phyloP scores from a whole-genome alignment of 2,113 vertebrate genomes.

The Anguilla japonica region DNA sequence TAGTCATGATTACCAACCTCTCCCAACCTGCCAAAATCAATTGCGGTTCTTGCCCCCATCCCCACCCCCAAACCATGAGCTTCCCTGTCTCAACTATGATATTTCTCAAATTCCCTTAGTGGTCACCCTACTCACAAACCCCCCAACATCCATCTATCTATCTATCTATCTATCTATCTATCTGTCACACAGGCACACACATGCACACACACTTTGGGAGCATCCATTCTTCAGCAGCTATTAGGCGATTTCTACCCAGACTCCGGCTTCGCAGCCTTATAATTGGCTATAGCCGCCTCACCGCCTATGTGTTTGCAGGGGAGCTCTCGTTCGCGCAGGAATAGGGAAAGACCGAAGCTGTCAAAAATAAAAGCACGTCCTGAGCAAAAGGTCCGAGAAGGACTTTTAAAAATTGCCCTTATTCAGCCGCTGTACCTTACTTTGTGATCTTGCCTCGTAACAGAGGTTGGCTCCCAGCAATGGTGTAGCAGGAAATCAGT shows the following conservation, averaged over 20 bases:
- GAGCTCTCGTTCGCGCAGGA: background rate
- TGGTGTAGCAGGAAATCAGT: background rate
- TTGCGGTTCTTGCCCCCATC: background rate
- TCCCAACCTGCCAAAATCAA: background rate
- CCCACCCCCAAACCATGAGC: background rate
- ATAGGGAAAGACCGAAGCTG: background rate
- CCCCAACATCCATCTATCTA: no score
- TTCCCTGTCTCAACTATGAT: background rate
- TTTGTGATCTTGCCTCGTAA: background rate
- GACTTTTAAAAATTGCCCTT: background rate
- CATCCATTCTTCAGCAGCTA: conserved; percentile 6
- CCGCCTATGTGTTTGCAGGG: conserved; percentile 4
- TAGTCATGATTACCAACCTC: background rate
- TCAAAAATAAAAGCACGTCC: conserved; percentile 11
- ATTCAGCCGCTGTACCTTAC: background rate
- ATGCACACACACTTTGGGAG: background rate
- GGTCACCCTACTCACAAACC: background rate
- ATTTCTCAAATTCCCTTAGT: background rate
- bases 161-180: background rate
- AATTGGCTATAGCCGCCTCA: background rate
- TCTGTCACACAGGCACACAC: background rate
- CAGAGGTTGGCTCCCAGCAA: background rate
- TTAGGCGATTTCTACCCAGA: background rate
- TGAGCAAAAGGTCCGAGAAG: background rate
- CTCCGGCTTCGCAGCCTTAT: conserved; percentile 15